Percentiles rank a stretch among this genome's conserved stretches.
These are phyloP conservation scores for Hypocryptadius cinnamomeus DNA, from an alignment of 2,113 vertebrate species.

Conservation along the genomic window DNA sequence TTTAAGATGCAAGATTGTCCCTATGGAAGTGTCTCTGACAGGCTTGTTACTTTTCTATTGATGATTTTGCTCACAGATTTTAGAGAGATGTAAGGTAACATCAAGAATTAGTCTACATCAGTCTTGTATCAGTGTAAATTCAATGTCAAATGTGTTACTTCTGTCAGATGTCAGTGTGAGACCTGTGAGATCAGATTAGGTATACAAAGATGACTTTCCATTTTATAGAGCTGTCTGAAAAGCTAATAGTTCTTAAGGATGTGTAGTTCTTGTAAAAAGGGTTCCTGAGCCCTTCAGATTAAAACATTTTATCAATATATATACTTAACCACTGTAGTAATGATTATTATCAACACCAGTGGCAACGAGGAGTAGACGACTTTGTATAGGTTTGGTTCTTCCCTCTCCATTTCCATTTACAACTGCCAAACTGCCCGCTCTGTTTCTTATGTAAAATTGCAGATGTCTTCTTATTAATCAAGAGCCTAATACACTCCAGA, in stretches of 20 bases:
- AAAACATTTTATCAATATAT: neutral
- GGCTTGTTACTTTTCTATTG: neutral
- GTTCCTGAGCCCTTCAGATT: neutral
- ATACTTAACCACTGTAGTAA: slow-evolving; percentile 37
- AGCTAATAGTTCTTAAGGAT: neutral
- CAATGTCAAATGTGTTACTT: neutral
- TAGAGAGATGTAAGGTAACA: neutral
- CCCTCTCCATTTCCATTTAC: slow-evolving; percentile 59
- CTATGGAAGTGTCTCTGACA: neutral
- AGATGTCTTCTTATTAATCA: slow-evolving; percentile 92
- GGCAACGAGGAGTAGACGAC: slow-evolving; percentile 30
- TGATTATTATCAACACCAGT: slow-evolving; percentile 63
- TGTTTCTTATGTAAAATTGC: slow-evolving; percentile 79
- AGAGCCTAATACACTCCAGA: slow-evolving; percentile 95
- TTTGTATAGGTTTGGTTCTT: slow-evolving; percentile 69
- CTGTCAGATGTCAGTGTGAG: neutral
- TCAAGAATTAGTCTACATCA: neutral
- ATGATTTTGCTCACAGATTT: neutral
- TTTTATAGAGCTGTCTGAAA: neutral
- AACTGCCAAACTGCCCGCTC: slow-evolving; percentile 73
- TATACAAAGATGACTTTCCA: neutral
- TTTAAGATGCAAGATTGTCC: neutral
- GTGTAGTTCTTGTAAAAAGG: neutral
- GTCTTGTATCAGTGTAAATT: neutral
- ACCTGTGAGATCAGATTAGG: neutral